Evolutionary conservation across 2,888 invertebrate species (phyloP).

Genomic region (Melanostoma scalare): DNA sequence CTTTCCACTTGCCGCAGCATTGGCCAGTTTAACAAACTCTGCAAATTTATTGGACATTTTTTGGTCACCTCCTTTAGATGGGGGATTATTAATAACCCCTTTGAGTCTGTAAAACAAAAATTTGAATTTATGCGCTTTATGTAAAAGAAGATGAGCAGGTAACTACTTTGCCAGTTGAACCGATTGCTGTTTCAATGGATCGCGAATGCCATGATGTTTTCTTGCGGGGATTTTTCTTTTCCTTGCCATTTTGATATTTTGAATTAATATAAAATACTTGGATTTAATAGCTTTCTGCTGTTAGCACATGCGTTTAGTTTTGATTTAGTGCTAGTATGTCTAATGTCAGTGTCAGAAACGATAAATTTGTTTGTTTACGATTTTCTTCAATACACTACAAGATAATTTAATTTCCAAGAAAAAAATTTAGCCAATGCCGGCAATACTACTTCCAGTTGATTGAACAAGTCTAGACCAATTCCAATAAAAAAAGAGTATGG

Average conservation of each 20-base stretch:
- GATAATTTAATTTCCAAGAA: no score
- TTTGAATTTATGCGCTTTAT: no score
- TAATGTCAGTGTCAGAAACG: no score
- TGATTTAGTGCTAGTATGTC: no score
- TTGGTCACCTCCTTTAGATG: conserved; percentile 87
- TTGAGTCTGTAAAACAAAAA: conserved; percentile 36
- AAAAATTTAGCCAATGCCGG: no score
- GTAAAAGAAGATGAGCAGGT: background rate
- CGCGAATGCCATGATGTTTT: conserved; percentile 90
- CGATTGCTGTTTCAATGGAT: conserved; percentile 88
- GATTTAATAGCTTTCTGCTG: no score
- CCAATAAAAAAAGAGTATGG: no score
- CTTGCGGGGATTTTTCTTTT: conserved; percentile 90
- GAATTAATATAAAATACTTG: background rate
- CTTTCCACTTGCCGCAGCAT: conserved; percentile 81
- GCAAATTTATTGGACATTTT: conserved; percentile 88
- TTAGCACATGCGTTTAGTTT: no score
- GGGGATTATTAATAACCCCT: conserved; percentile 88
- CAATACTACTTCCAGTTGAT: no score
- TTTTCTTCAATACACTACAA: no score
- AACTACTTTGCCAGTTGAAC: conserved; percentile 85
- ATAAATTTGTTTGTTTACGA: no score
- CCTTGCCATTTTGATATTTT: conserved; percentile 82
- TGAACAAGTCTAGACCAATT: no score
- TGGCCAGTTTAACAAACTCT: conserved; percentile 85